Evolutionary conservation across 2,113 vertebrate genomes (phyloP).

Genomic region (Pleuronectes platessa): DNA sequence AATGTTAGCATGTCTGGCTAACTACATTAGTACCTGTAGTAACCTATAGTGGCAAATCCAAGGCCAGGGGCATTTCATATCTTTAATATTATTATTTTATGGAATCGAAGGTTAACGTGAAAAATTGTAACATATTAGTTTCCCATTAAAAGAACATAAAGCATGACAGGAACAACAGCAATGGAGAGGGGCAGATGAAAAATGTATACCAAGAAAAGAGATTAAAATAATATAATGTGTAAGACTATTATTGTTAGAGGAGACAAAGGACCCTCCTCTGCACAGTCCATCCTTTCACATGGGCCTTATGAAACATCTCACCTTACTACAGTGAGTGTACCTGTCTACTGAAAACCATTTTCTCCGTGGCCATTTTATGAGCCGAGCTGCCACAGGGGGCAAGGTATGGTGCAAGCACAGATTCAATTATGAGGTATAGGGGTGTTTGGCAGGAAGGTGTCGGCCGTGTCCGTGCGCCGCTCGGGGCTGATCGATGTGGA

Average conservation of each 20-base stretch:
- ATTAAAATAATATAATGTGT: background rate
- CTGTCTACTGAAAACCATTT: slow-evolving; percentile 57
- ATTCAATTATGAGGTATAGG: slow-evolving; percentile 70
- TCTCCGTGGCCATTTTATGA: slow-evolving; percentile 55
- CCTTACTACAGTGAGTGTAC: slow-evolving; percentile 10
- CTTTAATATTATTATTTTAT: background rate
- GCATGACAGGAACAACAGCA: background rate
- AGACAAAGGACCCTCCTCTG: slow-evolving; percentile 3
- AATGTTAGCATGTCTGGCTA: background rate
- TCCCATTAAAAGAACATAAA: background rate
- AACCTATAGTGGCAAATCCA: background rate
- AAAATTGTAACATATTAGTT: background rate
- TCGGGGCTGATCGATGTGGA: slow-evolving; percentile 66
- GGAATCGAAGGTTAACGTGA: too few species aligned
- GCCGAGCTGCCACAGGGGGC: slow-evolving; percentile 49
- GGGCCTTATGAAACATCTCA: slow-evolving; percentile 44
- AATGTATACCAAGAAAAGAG: background rate
- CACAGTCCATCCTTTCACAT: slow-evolving; percentile 31
- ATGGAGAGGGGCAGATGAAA: background rate
- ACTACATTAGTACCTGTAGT: background rate
- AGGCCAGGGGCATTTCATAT: background rate
- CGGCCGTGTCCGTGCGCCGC: slow-evolving; percentile 29
- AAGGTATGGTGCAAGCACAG: slow-evolving; percentile 52
- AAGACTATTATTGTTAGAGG: background rate
- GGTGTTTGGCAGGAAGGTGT: slow-evolving; percentile 48